Evolutionary conservation across 2,797 vertebrate genomes (phyloP).

Genomic region (Myotis planiceps): DNA sequence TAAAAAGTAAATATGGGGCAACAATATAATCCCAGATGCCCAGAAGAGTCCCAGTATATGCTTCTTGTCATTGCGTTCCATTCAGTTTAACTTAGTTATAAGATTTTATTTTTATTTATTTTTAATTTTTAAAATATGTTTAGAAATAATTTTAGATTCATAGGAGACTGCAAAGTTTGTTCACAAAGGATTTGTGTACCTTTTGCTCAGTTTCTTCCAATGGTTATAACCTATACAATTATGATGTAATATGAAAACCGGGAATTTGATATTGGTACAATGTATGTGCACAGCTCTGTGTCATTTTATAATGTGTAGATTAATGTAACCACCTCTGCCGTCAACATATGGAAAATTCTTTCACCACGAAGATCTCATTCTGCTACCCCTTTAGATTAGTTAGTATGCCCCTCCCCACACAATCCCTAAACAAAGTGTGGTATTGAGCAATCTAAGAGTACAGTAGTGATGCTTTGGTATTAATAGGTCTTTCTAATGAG

Average conservation of each 20-base stretch:
- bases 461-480: neutral
- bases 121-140: neutral
- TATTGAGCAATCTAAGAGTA: neutral
- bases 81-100: neutral
- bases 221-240: neutral
- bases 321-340: neutral
- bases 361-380: neutral
- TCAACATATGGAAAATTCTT: neutral
- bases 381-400: neutral
- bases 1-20: neutral
- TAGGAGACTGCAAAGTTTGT: neutral
- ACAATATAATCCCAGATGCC: neutral
- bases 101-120: neutral
- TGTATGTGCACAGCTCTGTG: neutral
- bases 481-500: neutral
- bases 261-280: neutral
- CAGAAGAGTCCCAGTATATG: neutral
- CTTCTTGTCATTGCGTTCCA: neutral
- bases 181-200: neutral
- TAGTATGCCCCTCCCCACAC: neutral
- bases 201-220: neutral
- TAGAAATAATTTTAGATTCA: neutral
- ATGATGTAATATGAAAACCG: neutral
- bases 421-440: neutral
- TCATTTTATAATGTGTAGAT: neutral